Evolutionary conservation across 1,140 invertebrate species (phyloP).

Genomic region (Bombus waltoni): DNA sequence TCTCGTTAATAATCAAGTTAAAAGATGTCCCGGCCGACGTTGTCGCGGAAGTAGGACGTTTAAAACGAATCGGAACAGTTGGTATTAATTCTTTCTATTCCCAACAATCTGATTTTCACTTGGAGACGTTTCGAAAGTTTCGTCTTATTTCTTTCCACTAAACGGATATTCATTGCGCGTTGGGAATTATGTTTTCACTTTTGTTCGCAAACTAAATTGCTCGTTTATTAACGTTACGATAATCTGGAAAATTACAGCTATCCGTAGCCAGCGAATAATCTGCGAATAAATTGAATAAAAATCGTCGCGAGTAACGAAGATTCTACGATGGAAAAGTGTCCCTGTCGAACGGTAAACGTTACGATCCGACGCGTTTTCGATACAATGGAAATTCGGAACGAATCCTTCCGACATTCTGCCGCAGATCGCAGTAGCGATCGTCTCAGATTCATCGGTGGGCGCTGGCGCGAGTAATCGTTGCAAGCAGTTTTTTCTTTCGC

Average conservation of each 20-base stretch:
- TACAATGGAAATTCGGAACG: not conserved
- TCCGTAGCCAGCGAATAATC: not conserved
- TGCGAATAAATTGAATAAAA: not conserved
- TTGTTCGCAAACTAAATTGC: not conserved
- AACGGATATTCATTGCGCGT: not conserved
- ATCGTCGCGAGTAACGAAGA: not conserved
- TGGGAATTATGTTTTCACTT: too few species aligned
- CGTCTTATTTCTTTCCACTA: not conserved
- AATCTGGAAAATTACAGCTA: not conserved
- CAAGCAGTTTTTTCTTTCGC: conserved; percentile 20
- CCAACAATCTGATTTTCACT: not conserved
- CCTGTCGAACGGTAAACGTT: not conserved
- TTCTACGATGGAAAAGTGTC: not conserved
- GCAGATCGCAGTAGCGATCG: not conserved
- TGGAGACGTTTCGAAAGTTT: not conserved
- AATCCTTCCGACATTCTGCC: not conserved
- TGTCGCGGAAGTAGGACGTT: not conserved
- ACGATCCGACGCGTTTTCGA: not conserved
- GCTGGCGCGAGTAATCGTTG: not conserved
- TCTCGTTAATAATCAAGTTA: conserved; percentile 46
- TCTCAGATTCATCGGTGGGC: not conserved
- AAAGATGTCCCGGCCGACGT: not conserved
- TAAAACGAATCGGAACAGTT: not conserved
- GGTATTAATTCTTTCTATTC: not conserved
- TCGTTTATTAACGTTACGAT: too few species aligned